phyloP scores from a whole-genome alignment of 2,888 invertebrate genomes.

The Meta bourneti region DNA sequence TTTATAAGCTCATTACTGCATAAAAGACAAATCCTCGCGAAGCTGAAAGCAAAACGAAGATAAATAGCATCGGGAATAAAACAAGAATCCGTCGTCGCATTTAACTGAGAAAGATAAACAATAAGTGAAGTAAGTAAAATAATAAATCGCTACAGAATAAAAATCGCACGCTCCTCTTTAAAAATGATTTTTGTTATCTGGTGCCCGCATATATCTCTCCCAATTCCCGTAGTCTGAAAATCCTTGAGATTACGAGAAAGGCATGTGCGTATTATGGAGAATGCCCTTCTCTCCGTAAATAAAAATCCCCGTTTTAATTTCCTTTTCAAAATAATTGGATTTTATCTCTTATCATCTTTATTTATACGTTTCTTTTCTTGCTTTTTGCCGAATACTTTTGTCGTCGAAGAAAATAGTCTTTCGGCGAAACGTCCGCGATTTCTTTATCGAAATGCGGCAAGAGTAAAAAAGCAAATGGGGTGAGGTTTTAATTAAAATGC shows the following conservation, averaged over 20 bases:
- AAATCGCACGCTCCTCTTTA: neutral
- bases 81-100: neutral
- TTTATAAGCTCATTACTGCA: neutral
- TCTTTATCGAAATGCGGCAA: neutral
- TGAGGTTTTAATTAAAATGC: constrained; percentile 62
- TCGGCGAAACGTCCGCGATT: constrained; percentile 18
- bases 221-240: neutral
- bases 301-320: constrained; percentile 50
- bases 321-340: constrained; percentile 66
- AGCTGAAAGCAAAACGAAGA: neutral
- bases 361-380: neutral
- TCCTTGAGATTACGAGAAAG: neutral
- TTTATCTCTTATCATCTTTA: constrained; percentile 18
- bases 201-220: neutral
- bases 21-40: neutral
- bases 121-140: neutral
- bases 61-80: neutral
- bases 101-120: neutral
- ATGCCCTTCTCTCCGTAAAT: neutral
- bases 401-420: neutral
- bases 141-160: neutral
- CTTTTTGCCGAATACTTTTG: constrained; percentile 20
- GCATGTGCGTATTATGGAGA: neutral
- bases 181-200: neutral
- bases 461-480: constrained; percentile 18